Evolutionary conservation across 2,888 invertebrate species (phyloP), one percentile per base, ranked within the genome.

Genomic region (Mythimna ferrago): DNA sequence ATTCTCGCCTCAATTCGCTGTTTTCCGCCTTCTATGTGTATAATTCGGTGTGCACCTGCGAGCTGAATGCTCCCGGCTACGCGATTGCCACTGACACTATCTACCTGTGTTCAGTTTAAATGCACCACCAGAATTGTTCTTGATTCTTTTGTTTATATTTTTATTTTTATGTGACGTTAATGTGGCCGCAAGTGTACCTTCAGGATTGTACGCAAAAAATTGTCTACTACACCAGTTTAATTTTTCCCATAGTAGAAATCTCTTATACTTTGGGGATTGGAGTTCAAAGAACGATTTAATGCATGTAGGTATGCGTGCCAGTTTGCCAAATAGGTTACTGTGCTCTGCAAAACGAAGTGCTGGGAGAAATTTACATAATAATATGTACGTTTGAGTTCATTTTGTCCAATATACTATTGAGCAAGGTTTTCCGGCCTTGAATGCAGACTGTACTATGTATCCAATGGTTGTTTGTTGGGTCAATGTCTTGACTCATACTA

Each of bases 51-150:
- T 86, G 86, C 89, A 90, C 89, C 88, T 89, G 89, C 80, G 84
- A 83, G 82, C 67, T 74, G 86, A 80, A 67, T 69, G 87, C 92
- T 87, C 84, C 82, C 70, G 90, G 92, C 91, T 72, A 86, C 82
- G 76, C 90, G 89, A 90, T 92, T 92, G 91, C 88, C 83, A 87
- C 87, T 92, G 94, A 93, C 93, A 90, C 89, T 93, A 94, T 94
- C 94, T 89, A 89, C 88, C 89, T 88, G 87, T 85, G 86, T 84
- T 85, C 90, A 86, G 86, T 92, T 91, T 91, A 92, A 92, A 92
- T 92, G 91, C 91, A 90, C 88, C 84, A 44, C 73, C 78, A 78
- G 86, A 88, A 92, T 89, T 89, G 86, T 88, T 88, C 89, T 88
- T 89, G 88, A 88, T 89, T 85, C 85, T 88, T 89, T 88, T 86